Percentiles rank a stretch among this genome's conserved stretches.
Conservation (phyloP, 2,113 vertebrate genomes). For the Takifugu flavidus region DNA sequence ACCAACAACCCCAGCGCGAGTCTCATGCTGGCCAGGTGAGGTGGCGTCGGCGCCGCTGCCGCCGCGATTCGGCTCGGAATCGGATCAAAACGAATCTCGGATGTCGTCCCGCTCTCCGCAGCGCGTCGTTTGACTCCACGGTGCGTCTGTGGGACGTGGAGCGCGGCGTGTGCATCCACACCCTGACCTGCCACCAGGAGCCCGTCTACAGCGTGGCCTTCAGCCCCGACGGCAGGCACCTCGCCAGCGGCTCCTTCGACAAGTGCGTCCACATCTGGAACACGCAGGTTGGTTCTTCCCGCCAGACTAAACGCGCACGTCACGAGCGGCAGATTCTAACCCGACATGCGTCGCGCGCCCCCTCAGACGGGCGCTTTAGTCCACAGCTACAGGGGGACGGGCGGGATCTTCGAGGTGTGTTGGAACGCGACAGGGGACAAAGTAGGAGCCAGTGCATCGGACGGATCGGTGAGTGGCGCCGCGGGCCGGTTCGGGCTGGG, state of each 20-base stretch:
- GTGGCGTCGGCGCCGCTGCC: no score
- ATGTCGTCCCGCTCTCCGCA: slow-evolving; percentile 43
- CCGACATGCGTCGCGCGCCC: neutral
- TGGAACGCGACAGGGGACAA: slow-evolving; percentile 99
- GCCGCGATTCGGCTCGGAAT: no score
- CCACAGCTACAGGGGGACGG: slow-evolving; percentile 98
- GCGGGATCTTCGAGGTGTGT: slow-evolving; percentile 99
- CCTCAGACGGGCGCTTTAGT: slow-evolving; percentile 95
- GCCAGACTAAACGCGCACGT: neutral
- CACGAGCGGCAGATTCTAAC: no score
- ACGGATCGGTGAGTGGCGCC: slow-evolving; percentile 94
- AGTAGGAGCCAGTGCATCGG: slow-evolving; percentile 99
- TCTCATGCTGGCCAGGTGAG: slow-evolving; percentile 97
- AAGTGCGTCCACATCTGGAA: slow-evolving; percentile 99
- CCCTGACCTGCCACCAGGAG: slow-evolving; percentile 98
- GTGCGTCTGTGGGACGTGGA: slow-evolving; percentile 99
- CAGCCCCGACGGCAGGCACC: slow-evolving; percentile 95
- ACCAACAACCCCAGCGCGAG: slow-evolving; percentile 98
- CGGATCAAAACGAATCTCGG: no score
- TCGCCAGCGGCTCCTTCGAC: slow-evolving; percentile 98
- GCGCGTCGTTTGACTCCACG: slow-evolving; percentile 98
- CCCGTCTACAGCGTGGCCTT: slow-evolving; percentile 99
- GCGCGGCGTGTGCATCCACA: slow-evolving; percentile 97
- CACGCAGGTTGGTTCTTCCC: slow-evolving; percentile 84
- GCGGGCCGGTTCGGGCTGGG: no score